A percentile compares a stretch with the other conserved stretches of the same genome.
Conservation (phyloP, 2,888 invertebrate species). For the Eupithecia centaureata region DNA sequence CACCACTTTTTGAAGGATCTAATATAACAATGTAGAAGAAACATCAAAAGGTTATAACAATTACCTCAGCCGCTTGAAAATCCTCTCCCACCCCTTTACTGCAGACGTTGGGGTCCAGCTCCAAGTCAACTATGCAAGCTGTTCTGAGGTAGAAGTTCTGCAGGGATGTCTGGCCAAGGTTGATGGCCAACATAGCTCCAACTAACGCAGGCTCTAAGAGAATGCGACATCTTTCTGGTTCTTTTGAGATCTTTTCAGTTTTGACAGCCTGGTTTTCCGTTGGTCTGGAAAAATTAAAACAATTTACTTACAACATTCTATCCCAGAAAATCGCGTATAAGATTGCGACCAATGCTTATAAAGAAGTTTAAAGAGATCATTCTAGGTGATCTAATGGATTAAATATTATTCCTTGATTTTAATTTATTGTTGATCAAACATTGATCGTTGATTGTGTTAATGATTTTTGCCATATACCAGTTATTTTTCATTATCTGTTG, state of each 20-base stretch:
- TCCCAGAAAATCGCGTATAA: no score
- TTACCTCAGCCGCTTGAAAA: slow-evolving; percentile 70
- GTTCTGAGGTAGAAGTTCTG: slow-evolving; percentile 90
- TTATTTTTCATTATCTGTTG: no score
- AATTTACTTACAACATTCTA: not conserved
- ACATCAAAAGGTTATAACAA: no score
- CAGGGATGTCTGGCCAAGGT: slow-evolving; percentile 86
- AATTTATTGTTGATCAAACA: no score
- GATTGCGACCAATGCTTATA: no score
- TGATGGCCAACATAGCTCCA: slow-evolving; percentile 85
- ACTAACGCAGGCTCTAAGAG: slow-evolving; percentile 89
- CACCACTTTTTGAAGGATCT: no score
- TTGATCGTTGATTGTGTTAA: no score
- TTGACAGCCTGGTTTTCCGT: slow-evolving; percentile 31
- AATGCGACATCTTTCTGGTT: slow-evolving; percentile 69
- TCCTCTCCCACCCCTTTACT: slow-evolving; percentile 79
- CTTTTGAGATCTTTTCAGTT: slow-evolving; percentile 13
- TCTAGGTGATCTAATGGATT: no score
- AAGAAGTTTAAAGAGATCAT: no score
- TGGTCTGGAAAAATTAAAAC: slow-evolving; percentile 38
- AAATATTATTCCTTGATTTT: no score
- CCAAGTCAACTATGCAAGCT: slow-evolving; percentile 88
- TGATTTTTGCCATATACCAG: no score
- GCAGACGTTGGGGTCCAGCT: slow-evolving; percentile 85
- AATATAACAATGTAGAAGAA: no score